Evolutionary conservation across 2,888 invertebrate genomes (phyloP).

Genomic region (Oxyteleia sp.): DNA sequence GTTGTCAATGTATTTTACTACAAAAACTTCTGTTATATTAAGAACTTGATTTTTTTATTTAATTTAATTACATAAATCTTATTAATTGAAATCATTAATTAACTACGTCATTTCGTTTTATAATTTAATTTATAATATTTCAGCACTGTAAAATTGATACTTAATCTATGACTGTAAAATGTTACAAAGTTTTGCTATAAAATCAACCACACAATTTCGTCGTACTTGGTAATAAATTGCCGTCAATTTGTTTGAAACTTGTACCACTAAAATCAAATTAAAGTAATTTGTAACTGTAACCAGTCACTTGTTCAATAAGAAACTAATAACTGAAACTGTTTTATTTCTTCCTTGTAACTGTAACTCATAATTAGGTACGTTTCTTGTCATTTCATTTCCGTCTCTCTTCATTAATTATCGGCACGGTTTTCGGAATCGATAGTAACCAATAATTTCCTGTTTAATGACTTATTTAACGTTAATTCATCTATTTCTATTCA

Average conservation of each 20-base stretch:
- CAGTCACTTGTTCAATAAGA: slow-evolving; percentile 29
- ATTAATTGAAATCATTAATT: no score
- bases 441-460: neutral
- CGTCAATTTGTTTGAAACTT: slow-evolving; percentile 40
- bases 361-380: slow-evolving; percentile 33
- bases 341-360: slow-evolving; percentile 50
- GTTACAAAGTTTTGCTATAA: no score
- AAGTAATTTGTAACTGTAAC: slow-evolving; percentile 55
- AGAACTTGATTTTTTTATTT: no score
- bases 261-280: slow-evolving; percentile 36
- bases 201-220: slow-evolving; percentile 1
- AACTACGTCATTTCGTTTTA: no score
- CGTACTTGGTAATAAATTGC: slow-evolving; percentile 26
- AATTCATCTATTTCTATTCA: neutral
- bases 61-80: no score
- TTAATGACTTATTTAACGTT: neutral
- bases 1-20: no score
- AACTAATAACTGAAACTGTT: slow-evolving; percentile 42
- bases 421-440: neutral
- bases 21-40: no score
- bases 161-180: no score
- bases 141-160: no score
- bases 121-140: no score
- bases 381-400: slow-evolving; percentile 38
- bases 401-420: slow-evolving; percentile 15